Percentiles rank a stretch among this genome's conserved stretches.
phyloP scores from a whole-genome alignment of 2,888 invertebrate genomes.

The Caenorhabditis sp. region DNA sequence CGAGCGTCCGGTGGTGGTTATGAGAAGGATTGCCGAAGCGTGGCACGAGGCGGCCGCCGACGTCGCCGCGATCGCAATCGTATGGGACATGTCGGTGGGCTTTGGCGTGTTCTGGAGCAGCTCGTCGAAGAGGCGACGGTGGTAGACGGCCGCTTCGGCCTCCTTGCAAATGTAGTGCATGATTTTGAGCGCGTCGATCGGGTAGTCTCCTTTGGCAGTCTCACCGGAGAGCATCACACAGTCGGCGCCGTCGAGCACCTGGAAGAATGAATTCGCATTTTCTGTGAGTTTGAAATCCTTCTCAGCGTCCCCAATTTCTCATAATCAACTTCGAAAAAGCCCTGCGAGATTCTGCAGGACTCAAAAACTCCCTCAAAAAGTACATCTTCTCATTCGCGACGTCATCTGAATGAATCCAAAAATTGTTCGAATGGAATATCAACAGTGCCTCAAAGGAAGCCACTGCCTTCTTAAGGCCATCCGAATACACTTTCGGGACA shows the following conservation, averaged over 20 bases:
- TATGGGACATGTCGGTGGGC: slow-evolving; percentile 91
- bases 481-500: slow-evolving; percentile 67
- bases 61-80: slow-evolving; percentile 94
- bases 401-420: neutral
- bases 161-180: slow-evolving; percentile 87
- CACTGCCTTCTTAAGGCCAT: slow-evolving; percentile 24
- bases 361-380: no score
- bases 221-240: slow-evolving; percentile 99
- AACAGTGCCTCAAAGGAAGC: slow-evolving; percentile 14
- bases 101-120: slow-evolving; percentile 85
- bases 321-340: no score
- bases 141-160: slow-evolving; percentile 97
- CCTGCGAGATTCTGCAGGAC: no score
- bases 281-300: no score
- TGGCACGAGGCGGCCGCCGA: slow-evolving; percentile 93
- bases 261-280: no score
- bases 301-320: no score
- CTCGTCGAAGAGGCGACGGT: slow-evolving; percentile 92
- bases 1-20: slow-evolving; percentile 89
- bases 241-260: slow-evolving; percentile 95
- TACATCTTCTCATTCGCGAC: no score
- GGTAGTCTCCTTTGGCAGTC: slow-evolving; percentile 98
- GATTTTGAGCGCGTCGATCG: slow-evolving; percentile 89
- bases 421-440: slow-evolving; percentile 43
- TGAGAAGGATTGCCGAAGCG: slow-evolving; percentile 92